Conservation (phyloP, 2,797 vertebrate genomes). For the Sebastes melanostomus region DNA sequence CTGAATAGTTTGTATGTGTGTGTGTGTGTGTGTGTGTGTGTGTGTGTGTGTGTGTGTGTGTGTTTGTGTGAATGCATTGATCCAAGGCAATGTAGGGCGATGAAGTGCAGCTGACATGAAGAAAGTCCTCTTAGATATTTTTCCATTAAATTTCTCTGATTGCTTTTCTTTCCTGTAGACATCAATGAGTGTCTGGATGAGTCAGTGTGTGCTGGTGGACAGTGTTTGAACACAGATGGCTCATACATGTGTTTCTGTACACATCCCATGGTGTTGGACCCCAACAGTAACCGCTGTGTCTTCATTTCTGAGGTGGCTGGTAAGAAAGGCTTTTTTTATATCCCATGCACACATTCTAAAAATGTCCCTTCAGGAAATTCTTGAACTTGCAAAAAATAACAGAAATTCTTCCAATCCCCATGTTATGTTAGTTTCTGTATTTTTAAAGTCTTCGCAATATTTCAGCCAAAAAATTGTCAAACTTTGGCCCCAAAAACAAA, state of each 20-base stretch:
- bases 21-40: background rate
- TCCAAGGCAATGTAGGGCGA: background rate
- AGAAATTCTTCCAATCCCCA: background rate
- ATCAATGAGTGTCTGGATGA: slow-evolving; percentile 94
- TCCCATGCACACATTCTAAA: background rate
- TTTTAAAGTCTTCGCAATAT: background rate
- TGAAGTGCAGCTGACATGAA: background rate
- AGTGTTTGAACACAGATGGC: slow-evolving; percentile 92
- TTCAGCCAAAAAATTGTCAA: background rate
- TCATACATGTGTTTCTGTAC: slow-evolving; percentile 95
- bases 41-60: background rate
- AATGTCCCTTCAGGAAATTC: background rate
- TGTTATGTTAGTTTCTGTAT: background rate
- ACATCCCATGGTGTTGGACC: slow-evolving; percentile 87
- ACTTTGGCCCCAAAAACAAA: background rate
- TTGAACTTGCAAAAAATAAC: background rate
- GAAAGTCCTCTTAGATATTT: background rate
- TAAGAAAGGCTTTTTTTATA: slow-evolving; percentile 51
- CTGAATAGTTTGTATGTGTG: background rate
- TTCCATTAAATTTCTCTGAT: background rate
- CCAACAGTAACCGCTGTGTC: slow-evolving; percentile 83
- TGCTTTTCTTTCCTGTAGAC: slow-evolving; percentile 77
- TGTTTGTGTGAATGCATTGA: background rate
- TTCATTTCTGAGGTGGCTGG: slow-evolving; percentile 80
- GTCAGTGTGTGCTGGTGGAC: slow-evolving; percentile 87